phyloP scores from a whole-genome alignment of 2,888 invertebrate genomes.

The Athalia rosae region DNA sequence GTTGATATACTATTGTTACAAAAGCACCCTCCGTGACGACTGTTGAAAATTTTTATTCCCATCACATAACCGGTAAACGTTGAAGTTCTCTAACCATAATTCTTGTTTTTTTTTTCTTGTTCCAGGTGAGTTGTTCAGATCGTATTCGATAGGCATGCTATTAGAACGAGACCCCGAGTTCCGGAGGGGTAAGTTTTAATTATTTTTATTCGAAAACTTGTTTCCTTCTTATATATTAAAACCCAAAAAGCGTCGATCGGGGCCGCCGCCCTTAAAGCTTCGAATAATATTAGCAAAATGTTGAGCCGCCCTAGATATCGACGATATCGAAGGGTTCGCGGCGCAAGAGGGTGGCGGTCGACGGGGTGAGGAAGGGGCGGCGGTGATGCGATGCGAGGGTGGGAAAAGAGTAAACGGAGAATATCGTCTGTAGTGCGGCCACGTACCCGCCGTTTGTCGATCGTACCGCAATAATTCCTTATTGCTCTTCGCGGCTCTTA shows the following conservation, averaged over 20 bases:
- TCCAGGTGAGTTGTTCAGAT: conserved; percentile 59
- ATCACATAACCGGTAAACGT: not conserved
- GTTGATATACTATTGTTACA: too few species aligned
- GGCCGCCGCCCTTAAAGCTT: too few species aligned
- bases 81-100: not conserved
- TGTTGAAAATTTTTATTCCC: not conserved
- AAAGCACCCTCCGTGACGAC: too few species aligned
- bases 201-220: not conserved
- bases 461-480: conserved; percentile 74
- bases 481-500: conserved; percentile 67
- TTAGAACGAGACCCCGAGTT: not conserved
- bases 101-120: conserved; percentile 52
- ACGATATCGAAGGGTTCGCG: too few species aligned
- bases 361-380: conserved; percentile 51
- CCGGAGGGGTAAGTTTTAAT: conserved; percentile 13
- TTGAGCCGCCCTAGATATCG: too few species aligned
- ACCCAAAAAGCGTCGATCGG: too few species aligned
- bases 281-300: too few species aligned
- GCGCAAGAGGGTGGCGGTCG: conserved; percentile 48
- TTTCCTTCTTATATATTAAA: not conserved
- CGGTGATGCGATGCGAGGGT: conserved; percentile 24
- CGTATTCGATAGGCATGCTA: conserved; percentile 19
- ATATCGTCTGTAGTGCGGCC: conserved; percentile 67
- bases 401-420: conserved; percentile 3
- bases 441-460: conserved; percentile 74